Evolutionary conservation across 2,888 invertebrate species (phyloP), one percentile per base, ranked within the genome.

Genomic region (Chrysodeixis includens): DNA sequence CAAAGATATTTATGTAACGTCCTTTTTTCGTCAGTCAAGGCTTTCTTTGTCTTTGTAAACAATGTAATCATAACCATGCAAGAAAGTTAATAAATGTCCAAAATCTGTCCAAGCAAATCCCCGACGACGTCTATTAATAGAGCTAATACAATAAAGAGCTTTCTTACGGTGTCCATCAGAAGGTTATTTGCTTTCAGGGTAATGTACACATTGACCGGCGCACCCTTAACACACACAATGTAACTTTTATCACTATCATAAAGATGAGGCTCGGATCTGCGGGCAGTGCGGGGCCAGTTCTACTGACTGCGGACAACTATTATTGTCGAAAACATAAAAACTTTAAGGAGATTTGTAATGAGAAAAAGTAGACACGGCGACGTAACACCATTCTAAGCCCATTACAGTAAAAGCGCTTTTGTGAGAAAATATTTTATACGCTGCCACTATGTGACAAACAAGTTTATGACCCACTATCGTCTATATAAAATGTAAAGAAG

Each of bases 241-340:
- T 74, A 60, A 75, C 76, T 79, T 79, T 83, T 82, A 82, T 82
- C 59, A 76, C 83, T 73, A 75, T 70, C 82, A 78, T 82, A 84
- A 81, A 81, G 61, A 69, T 46, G 70, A 70, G 56, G 72, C 66
- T 66, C 73, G 76, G 62, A 69, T 66, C 62, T 66, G 56, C 70
- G 73, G 76, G 70, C 26, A 26, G 26, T 26, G 26, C 6, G 26
- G 72, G 66, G 71, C 79, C 79, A 80, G 80, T 76, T 73, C 69
- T 71, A 65, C 60, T 59, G 60, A 56, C 52, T 68, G 61, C 64
- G 40, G 64, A 70, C 55, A 71, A 77, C 79, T 64, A 61, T 78
- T 78, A 76, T 78, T 76, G 75, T 75, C 66, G 66, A 57, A 68
- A 63, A 70, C 71, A 71, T 74, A 75, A 76, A 83, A 77, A 77